Conservation (phyloP, 2,113 vertebrate genomes). For the Lepidothrix coronata region DNA sequence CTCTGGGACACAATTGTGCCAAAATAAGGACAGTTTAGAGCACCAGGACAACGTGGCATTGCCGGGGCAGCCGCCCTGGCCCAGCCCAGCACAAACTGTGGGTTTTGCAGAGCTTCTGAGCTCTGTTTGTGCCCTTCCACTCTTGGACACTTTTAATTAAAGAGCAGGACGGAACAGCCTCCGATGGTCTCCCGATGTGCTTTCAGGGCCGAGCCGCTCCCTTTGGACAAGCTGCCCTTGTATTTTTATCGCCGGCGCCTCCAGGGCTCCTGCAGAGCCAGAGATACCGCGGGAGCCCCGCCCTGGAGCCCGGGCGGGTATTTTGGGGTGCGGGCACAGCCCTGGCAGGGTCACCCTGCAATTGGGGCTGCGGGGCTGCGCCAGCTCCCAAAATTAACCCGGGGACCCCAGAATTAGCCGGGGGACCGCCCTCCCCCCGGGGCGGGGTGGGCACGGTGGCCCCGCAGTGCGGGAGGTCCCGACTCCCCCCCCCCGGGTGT, state of each 20-base stretch:
- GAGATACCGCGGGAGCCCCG: background rate
- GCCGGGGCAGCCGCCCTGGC: fast-evolving
- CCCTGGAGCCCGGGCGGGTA: background rate
- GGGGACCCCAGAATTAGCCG: background rate
- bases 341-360: background rate
- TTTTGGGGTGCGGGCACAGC: background rate
- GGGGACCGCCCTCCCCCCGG: too few species aligned
- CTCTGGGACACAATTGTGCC: fast-evolving
- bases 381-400: background rate
- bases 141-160: background rate
- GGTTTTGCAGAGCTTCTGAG: background rate
- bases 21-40: fast-evolving
- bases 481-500: too few species aligned
- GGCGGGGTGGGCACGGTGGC: background rate
- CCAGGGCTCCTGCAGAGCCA: background rate
- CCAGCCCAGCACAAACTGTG: background rate
- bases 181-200: background rate
- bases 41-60: background rate
- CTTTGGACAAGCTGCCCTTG: background rate
- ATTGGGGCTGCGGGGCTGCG: background rate
- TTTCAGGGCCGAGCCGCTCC: background rate
- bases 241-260: constrained; percentile 14
- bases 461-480: background rate
- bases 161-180: background rate
- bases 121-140: background rate